Percentiles rank a stretch among this genome's conserved stretches.
phyloP scores from a whole-genome alignment of 2,797 vertebrate species.

The Malurus leucopterus region DNA sequence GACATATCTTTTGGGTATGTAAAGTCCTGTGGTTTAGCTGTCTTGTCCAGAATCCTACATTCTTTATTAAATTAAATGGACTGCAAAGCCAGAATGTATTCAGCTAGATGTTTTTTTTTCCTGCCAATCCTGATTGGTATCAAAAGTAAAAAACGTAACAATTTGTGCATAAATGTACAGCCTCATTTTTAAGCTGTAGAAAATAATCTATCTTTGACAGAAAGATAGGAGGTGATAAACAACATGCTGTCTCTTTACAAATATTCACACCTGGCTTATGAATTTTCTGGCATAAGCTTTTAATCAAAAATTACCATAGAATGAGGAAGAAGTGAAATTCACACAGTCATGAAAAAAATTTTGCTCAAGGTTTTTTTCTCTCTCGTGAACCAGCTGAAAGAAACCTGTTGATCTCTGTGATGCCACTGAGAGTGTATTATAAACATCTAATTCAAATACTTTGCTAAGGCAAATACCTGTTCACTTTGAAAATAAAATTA shows the following conservation, averaged over 20 bases:
- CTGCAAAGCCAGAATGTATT: background rate
- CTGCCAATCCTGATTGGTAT: background rate
- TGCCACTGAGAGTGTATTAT: background rate
- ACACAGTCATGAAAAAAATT: background rate
- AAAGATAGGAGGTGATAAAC: background rate
- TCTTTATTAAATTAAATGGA: background rate
- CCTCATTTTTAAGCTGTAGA: background rate
- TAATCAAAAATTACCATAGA: background rate
- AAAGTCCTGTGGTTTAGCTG: background rate
- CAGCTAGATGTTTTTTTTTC: background rate
- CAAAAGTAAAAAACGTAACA: background rate
- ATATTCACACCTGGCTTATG: background rate
- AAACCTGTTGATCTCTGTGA: background rate
- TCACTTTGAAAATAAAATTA: constrained; percentile 3
- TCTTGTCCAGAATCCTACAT: background rate
- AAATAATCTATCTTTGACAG: background rate
- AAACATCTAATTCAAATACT: background rate
- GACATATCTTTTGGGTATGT: background rate
- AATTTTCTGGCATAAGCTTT: background rate
- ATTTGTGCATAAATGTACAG: background rate
- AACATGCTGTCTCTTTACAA: background rate
- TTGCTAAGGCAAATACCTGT: background rate
- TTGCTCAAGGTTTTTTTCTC: background rate
- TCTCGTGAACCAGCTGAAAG: background rate
- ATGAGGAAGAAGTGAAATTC: background rate